A percentile compares a stretch with the other conserved stretches of the same genome.
Evolutionary conservation across 1,140 invertebrate genomes (phyloP).

Genomic region (Cyrtorhinus lividipennis): DNA sequence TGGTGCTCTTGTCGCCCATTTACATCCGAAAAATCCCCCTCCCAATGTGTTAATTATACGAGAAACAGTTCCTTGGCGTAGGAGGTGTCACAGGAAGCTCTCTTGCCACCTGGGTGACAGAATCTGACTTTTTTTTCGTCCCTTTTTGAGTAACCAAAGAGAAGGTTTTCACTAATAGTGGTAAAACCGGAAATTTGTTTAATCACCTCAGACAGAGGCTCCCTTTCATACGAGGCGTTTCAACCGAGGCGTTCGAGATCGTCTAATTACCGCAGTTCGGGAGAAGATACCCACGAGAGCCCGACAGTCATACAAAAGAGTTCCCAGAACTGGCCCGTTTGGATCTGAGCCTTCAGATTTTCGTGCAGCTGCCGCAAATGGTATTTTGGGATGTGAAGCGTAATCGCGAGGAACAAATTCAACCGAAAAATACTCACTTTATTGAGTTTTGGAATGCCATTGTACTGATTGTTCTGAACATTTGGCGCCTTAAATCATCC

Average conservation of each 20-base stretch:
- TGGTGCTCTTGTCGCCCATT: neutral
- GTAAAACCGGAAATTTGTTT: neutral
- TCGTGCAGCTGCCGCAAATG: too few relatives aligned
- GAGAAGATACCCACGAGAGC: too few relatives aligned
- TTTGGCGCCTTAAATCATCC: neutral
- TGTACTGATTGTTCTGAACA: neutral
- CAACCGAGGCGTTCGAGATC: neutral
- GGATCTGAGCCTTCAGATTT: neutral
- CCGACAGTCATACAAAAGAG: too few relatives aligned
- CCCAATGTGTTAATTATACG: neutral
- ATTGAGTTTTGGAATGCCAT: neutral
- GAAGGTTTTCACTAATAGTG: neutral
- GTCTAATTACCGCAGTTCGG: neutral
- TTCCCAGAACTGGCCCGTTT: too few relatives aligned
- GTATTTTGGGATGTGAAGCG: too few relatives aligned
- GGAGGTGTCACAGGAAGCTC: neutral
- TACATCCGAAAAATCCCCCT: neutral
- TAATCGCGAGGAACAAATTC: too few relatives aligned
- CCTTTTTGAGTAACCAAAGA: too few relatives aligned
- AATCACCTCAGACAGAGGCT: neutral
- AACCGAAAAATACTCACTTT: neutral
- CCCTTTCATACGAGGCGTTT: neutral
- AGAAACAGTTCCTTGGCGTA: neutral
- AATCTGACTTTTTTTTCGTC: neutral
- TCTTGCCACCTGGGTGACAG: neutral